Evolutionary conservation across 2,797 vertebrate genomes (phyloP), one percentile per base, ranked within the genome.

Genomic region (Acestrorhynchus altus): DNA sequence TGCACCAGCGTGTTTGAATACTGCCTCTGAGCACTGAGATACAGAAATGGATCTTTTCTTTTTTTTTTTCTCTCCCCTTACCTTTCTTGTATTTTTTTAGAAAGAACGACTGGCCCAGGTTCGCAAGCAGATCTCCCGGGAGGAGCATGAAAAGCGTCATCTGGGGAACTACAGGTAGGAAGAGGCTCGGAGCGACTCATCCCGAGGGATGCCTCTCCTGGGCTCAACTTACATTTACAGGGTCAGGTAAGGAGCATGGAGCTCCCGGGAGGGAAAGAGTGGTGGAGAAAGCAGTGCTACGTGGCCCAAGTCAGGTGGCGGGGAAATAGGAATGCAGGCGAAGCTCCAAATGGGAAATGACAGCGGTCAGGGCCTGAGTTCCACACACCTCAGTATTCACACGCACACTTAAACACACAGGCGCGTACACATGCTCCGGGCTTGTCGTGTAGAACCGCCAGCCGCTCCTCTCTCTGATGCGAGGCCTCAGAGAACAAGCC

Each of bases 101-200:
- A 99, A 96, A 93, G 98, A 99, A 87, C 95, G 94, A 77, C 95
- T 99, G 79, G 95, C 94, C 77, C 97, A 98, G 91, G 95, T 99
- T 84, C 96, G 97, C 87, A 98, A 96, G 89, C 98, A 98, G 89
- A 93, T 98, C 89, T 97, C 95, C 67, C 95, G 94, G 90, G 98
- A 99, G 86, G 95, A 98, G 86, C 95, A 98, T 83, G 97, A 99
- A 93, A 98, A 96, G 70, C 93, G 94, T 86, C 96, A 99, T 86
- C 94, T 99, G 94, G 98, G 98, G 77, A 99, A 99, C 91, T 99
- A 99, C 90, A 97, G 97, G 98, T 99, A 95, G 91, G 87, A 59
- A 76, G 88, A 60, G 72, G 85, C 72, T 66, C 75, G 54, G 65
- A 56, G 56, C 76, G 76, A 44, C 68, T 74, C 64, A 20, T 83